Percentiles rank a stretch among this genome's conserved stretches.
Conservation (phyloP, 2,797 vertebrate genomes). For the Lemur catta region DNA sequence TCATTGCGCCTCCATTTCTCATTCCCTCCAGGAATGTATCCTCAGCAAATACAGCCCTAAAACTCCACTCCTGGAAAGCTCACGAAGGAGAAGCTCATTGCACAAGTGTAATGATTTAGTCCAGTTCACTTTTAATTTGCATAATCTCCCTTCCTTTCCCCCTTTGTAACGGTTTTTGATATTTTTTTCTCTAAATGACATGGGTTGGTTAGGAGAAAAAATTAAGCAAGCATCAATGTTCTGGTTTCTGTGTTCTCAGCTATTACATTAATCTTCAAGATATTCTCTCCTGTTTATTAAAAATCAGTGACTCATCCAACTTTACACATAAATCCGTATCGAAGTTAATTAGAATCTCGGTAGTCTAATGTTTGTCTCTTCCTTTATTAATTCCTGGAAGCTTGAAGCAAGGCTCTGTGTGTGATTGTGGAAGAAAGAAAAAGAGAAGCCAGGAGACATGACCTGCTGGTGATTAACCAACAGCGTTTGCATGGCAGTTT, state of each 20-base stretch:
- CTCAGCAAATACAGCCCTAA: constrained; percentile 40
- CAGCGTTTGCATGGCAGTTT: neutral
- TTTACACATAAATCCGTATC: constrained; percentile 73
- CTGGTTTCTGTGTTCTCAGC: constrained; percentile 69
- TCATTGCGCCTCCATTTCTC: constrained; percentile 26
- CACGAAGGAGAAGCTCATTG: constrained; percentile 50
- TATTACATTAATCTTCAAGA: constrained; percentile 78
- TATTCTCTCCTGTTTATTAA: constrained; percentile 77
- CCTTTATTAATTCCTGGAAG: constrained; percentile 70
- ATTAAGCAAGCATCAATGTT: constrained; percentile 76
- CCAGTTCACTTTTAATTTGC: constrained; percentile 68
- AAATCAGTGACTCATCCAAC: constrained; percentile 75
- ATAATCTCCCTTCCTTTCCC: constrained; percentile 60
- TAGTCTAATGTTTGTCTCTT: constrained; percentile 70
- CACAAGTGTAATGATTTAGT: constrained; percentile 64
- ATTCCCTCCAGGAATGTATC: constrained; percentile 15
- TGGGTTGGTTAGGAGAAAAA: constrained; percentile 66
- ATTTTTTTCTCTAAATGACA: constrained; percentile 59
- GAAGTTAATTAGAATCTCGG: constrained; percentile 77
- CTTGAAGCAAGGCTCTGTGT: constrained; percentile 24
- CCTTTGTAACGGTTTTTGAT: constrained; percentile 58
- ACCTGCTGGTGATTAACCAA: neutral
- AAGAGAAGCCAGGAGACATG: neutral
- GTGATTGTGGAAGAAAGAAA: neutral
- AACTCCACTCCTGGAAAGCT: constrained; percentile 22